Conservation (phyloP, 2,113 vertebrate genomes). For the Gallinago jamesoni region DNA sequence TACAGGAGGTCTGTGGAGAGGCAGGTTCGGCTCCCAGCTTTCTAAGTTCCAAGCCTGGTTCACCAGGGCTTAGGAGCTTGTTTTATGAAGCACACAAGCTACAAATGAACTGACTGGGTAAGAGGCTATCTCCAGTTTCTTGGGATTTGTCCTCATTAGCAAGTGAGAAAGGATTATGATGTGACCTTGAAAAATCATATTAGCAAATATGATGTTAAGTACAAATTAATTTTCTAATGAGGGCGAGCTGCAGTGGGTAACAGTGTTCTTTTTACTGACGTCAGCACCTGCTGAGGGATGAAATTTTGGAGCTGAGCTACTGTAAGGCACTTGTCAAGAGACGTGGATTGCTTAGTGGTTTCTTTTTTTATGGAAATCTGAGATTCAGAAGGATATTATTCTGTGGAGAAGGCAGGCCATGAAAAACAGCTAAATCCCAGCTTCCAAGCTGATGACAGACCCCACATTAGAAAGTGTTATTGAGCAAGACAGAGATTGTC, state of each 20-base stretch:
- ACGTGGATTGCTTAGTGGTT: neutral
- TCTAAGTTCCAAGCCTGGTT: neutral
- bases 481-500: neutral
- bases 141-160: constrained; percentile 66
- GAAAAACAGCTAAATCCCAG: neutral
- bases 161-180: constrained; percentile 48
- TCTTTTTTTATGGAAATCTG: neutral
- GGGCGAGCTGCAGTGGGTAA: constrained; percentile 17
- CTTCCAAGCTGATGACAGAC: neutral
- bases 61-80: neutral
- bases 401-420: neutral
- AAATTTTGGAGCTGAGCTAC: constrained; percentile 1
- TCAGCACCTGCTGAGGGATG: constrained; percentile 31
- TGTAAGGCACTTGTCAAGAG: constrained; percentile 13
- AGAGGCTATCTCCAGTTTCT: constrained; percentile 35
- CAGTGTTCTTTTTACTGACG: neutral
- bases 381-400: neutral
- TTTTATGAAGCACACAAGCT: neutral
- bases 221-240: constrained; percentile 69
- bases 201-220: constrained; percentile 55
- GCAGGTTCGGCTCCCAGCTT: neutral
- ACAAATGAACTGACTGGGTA: constrained; percentile 4
- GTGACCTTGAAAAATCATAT: constrained; percentile 59
- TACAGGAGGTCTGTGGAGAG: neutral
- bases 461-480: neutral